Percentiles rank a stretch among this genome's conserved stretches.
Evolutionary conservation across 2,797 vertebrate species (phyloP).

Genomic region (Podarcis siculus): DNA sequence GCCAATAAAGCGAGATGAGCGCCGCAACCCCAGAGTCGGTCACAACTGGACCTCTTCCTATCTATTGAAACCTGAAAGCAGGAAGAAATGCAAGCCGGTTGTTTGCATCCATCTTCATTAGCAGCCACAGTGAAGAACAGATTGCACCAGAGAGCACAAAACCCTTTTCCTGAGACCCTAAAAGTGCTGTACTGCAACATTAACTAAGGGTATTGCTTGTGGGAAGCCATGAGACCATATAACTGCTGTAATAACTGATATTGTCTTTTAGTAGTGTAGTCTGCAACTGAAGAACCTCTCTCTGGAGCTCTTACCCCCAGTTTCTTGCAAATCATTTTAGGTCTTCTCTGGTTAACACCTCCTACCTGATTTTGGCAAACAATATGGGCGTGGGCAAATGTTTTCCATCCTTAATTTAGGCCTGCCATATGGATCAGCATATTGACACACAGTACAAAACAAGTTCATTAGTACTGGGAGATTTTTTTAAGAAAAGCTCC

Average conservation of each 20-base stretch:
- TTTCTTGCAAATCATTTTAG: neutral
- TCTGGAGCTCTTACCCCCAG: neutral
- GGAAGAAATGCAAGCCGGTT: neutral
- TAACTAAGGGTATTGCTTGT: neutral
- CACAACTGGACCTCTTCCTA: too few relatives aligned
- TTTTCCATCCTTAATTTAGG: constrained; percentile 32
- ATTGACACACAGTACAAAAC: neutral
- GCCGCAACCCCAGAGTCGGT: too few relatives aligned
- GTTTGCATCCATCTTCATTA: neutral
- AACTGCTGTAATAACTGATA: neutral
- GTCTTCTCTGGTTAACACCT: neutral
- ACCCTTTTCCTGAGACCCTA: neutral
- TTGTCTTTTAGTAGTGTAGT: neutral
- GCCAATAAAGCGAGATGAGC: too few relatives aligned
- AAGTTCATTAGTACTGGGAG: neutral
- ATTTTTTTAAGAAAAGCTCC: neutral
- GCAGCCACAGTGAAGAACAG: neutral
- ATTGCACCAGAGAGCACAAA: neutral
- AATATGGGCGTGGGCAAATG: neutral
- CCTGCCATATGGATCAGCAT: constrained; percentile 33
- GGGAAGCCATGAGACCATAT: neutral
- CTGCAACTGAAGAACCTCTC: neutral
- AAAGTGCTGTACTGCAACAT: neutral
- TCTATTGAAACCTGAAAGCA: neutral
- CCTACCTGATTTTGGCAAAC: constrained; percentile 8